phyloP scores from a whole-genome alignment of 2,797 vertebrate species.

The Crenichthys baileyi region DNA sequence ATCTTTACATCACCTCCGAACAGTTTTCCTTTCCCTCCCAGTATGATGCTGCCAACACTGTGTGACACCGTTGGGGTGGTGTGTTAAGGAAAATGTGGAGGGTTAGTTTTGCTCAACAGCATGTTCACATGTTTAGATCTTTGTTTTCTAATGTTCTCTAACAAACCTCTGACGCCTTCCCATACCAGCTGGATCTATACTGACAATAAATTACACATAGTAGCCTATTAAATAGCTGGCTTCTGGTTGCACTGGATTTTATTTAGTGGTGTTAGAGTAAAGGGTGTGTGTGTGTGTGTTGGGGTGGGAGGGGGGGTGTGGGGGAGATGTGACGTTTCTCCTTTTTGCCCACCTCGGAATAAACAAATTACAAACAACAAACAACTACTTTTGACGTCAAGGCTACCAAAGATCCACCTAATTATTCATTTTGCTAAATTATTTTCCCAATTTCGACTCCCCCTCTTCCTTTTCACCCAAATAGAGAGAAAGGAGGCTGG shows the following conservation, averaged over 20 bases:
- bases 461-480: slow-evolving; percentile 38
- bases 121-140: not conserved
- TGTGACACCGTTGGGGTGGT: too few species aligned
- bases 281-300: too few species aligned
- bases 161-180: not conserved
- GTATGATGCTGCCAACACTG: too few species aligned
- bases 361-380: too few species aligned
- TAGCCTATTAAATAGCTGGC: not conserved
- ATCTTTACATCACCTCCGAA: too few species aligned
- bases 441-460: not conserved
- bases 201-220: not conserved
- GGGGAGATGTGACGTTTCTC: not conserved
- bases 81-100: too few species aligned
- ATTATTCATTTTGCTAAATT: not conserved
- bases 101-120: too few species aligned
- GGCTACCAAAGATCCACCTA: not conserved
- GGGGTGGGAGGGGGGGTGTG: too few species aligned
- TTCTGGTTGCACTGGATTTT: not conserved
- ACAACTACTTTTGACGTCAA: not conserved
- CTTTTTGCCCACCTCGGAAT: too few species aligned
- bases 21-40: too few species aligned
- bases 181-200: not conserved
- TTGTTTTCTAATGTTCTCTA: too few species aligned
- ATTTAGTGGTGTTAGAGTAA: not conserved
- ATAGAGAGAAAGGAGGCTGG: slow-evolving; percentile 65